Percentiles rank a stretch among this genome's conserved stretches.
These are phyloP conservation scores for Blomia tropicalis DNA, from an alignment of 2,888 invertebrate species.

Conservation along the genomic window DNA sequence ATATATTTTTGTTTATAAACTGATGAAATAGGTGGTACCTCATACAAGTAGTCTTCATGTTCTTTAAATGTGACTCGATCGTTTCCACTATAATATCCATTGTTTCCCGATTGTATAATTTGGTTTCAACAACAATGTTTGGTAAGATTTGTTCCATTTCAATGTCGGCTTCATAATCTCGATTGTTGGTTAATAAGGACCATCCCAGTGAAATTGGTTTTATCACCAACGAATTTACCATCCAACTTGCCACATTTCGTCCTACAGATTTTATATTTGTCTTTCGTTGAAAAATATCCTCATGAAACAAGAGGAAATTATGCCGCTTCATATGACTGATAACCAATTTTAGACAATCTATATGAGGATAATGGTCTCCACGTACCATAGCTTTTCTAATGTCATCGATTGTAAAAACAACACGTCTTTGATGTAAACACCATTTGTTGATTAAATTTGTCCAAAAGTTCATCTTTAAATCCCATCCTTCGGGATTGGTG, in stretches of 20 bases:
- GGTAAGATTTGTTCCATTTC: constrained; percentile 5
- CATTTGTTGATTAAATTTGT: constrained; percentile 25
- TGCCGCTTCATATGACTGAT: constrained; percentile 14
- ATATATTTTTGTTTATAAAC: constrained; percentile 11
- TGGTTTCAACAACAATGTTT: constrained; percentile 5
- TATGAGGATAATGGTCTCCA: constrained; percentile 8
- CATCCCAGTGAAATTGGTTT: constrained; percentile 19
- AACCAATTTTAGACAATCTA: constrained; percentile 20
- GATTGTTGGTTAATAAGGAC: constrained; percentile 2
- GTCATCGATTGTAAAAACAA: constrained; percentile 17
- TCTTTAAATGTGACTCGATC: constrained; percentile 10
- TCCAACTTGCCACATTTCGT: constrained; percentile 21
- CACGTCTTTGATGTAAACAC: constrained; percentile 7
- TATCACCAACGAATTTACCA: constrained; percentile 16
- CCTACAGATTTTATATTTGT: neutral
- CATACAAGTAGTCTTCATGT: constrained; percentile 17
- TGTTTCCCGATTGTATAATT: constrained; percentile 9
- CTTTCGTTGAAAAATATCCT: constrained; percentile 3
- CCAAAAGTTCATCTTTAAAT: constrained; percentile 29
- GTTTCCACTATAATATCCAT: constrained; percentile 12
- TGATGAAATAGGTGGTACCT: constrained; percentile 2
- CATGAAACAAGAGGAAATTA: neutral
- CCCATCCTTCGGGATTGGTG: constrained; percentile 29
- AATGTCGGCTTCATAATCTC: neutral
- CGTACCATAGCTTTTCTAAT: constrained; percentile 16